Conservation (phyloP, 1,140 invertebrate species). For the Dermatophagoides farinae region DNA sequence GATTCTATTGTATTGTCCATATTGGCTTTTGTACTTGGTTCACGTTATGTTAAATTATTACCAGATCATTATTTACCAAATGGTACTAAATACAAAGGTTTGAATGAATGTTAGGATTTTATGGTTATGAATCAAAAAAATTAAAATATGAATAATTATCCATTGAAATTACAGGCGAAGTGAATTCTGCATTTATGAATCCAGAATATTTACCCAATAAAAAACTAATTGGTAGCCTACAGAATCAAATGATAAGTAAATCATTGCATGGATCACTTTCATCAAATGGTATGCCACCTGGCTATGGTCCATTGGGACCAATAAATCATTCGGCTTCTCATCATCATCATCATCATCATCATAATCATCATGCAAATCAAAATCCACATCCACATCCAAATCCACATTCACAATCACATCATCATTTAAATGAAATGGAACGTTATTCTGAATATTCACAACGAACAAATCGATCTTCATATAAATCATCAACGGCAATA, state of each 20-base stretch:
- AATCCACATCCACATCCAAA: not conserved
- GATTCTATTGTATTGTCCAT: slow-evolving; percentile 71
- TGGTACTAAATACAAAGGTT: slow-evolving; percentile 36
- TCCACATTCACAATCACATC: not conserved
- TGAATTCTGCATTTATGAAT: slow-evolving; percentile 7
- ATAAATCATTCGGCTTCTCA: not conserved
- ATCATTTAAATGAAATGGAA: not conserved
- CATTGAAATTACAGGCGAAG: not conserved
- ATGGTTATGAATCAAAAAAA: not conserved
- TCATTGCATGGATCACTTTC: not conserved
- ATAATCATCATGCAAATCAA: not conserved
- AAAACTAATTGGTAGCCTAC: not conserved
- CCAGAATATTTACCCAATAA: not conserved
- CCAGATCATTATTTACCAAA: slow-evolving; percentile 21
- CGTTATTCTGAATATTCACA: slow-evolving; percentile 2
- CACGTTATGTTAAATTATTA: slow-evolving; percentile 51
- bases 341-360: not conserved
- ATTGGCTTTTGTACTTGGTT: slow-evolving; percentile 79
- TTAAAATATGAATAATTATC: too few species aligned
- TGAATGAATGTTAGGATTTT: not conserved
- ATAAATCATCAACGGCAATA: slow-evolving; percentile 1
- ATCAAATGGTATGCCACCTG: not conserved
- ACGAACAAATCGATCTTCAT: not conserved
- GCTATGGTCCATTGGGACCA: not conserved
- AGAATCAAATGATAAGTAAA: not conserved